Evolutionary conservation across 2,797 vertebrate species (phyloP), one percentile per base, ranked within the genome.

Genomic region (Salarias fasciatus): DNA sequence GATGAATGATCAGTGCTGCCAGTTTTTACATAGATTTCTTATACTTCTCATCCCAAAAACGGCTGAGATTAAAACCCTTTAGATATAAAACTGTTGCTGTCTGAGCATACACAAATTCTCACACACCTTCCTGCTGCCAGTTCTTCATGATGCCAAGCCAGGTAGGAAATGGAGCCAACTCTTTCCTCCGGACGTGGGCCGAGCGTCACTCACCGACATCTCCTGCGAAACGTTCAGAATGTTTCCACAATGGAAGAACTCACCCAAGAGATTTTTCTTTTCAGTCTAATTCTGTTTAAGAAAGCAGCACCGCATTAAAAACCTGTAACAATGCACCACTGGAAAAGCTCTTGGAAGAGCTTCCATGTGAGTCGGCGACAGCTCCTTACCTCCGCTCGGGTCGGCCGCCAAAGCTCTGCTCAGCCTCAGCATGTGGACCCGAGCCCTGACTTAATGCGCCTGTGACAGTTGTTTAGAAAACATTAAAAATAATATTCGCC

Each of bases 401-500:
- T 43, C 35, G 29, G 57, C 52, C 48, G 24, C 44, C 40, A 53
- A 67, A 18, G 18, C 24, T 24, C 18, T 24, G 18, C 3, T 24
- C 18, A 24, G 46, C 54, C 30, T 66, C 64, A 49, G 56, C 53
- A 37, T 58, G 42, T 51, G 56, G 45, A 62, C 53, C 45, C 38
- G 12, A 53, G 33, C 48, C 33, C 70, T 71, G 42, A 54, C 50
- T 64, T 55, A 61, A 56, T 56, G 52, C 48, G 46, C 37, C 54
- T 62, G 47, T 70, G 76, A 75, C 63, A 79, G 69, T 65, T 84
- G 80, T 89, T 84, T 83, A 73, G 75, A 86, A 82, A 88, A 80
- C 54, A 75, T 68, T 51, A 57, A 74, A 77, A 80, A 61, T 58
- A 56, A 80, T 81, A 80, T 72, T 59, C 58, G 29, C n/a, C 33